Percentiles rank a stretch among this genome's conserved stretches.
phyloP scores from a whole-genome alignment of 2,797 vertebrate genomes.

The Loriculus beryllinus region DNA sequence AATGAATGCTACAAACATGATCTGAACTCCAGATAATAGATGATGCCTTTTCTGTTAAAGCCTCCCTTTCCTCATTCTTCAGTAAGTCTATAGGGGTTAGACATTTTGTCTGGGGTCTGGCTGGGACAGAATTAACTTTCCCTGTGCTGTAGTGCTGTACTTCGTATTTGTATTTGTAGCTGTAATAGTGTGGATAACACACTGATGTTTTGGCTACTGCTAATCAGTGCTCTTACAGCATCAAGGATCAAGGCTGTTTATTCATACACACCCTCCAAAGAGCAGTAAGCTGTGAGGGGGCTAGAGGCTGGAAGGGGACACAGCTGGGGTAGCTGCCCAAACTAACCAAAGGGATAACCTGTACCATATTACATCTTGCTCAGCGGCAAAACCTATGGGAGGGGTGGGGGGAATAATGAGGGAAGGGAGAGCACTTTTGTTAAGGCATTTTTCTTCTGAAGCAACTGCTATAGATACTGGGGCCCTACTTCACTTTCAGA shows the following conservation, averaged over 20 bases:
- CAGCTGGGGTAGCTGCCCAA: neutral
- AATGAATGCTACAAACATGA: neutral
- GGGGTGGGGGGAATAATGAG: accelerated
- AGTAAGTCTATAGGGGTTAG: neutral
- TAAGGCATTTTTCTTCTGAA: neutral
- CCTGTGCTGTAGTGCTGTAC: neutral
- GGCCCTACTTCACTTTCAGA: neutral
- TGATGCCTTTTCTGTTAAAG: neutral
- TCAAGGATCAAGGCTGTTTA: neutral
- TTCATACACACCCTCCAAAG: neutral
- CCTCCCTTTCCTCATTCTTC: neutral
- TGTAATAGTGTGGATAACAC: neutral
- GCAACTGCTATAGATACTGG: neutral
- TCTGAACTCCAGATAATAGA: neutral
- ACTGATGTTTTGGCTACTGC: neutral
- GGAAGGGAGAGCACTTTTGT: neutral
- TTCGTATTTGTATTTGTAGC: neutral
- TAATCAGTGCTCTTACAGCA: neutral
- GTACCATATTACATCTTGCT: neutral
- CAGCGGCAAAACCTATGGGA: neutral
- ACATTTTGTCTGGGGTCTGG: neutral
- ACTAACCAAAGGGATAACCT: neutral
- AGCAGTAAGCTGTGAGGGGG: neutral
- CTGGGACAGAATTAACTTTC: neutral
- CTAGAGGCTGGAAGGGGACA: neutral